These are phyloP conservation scores for Augochlora pura DNA, from an alignment of 1,140 invertebrate genomes.

Conservation along the genomic window DNA sequence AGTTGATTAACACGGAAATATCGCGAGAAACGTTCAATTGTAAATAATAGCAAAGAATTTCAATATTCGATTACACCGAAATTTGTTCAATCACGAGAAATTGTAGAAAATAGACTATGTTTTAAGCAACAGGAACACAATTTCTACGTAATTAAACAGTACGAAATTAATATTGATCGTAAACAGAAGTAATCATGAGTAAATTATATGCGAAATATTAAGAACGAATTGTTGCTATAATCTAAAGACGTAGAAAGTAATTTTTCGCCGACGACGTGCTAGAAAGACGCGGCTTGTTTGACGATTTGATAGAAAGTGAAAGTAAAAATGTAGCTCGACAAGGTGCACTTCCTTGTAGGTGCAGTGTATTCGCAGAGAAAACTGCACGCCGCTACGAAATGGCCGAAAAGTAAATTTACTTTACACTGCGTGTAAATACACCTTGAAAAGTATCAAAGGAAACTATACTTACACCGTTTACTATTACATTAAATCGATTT, in stretches of 20 bases:
- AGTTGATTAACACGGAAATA: too few species aligned
- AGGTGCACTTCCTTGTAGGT: not conserved
- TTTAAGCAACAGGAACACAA: too few species aligned
- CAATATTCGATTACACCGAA: too few species aligned
- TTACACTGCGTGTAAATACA: not conserved
- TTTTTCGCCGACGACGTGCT: not conserved
- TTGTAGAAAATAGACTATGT: too few species aligned
- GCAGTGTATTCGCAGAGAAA: not conserved
- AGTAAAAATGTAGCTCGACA: constrained; percentile 18
- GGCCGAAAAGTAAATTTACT: not conserved
- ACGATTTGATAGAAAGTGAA: not conserved
- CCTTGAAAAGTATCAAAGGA: not conserved
- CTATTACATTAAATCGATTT: not conserved
- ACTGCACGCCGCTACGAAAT: not conserved
- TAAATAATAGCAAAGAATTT: too few species aligned
- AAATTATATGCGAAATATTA: too few species aligned
- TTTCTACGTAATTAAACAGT: too few species aligned
- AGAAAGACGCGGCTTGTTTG: not conserved
- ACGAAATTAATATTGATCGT: not conserved
- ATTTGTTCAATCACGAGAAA: too few species aligned
- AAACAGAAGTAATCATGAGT: too few species aligned
- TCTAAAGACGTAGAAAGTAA: not conserved
- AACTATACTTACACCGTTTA: not conserved
- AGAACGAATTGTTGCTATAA: not conserved
- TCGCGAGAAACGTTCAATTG: too few species aligned